These are phyloP conservation scores for Syrphus vitripennis DNA, from an alignment of 2,888 invertebrate genomes.

Conservation along the genomic window DNA sequence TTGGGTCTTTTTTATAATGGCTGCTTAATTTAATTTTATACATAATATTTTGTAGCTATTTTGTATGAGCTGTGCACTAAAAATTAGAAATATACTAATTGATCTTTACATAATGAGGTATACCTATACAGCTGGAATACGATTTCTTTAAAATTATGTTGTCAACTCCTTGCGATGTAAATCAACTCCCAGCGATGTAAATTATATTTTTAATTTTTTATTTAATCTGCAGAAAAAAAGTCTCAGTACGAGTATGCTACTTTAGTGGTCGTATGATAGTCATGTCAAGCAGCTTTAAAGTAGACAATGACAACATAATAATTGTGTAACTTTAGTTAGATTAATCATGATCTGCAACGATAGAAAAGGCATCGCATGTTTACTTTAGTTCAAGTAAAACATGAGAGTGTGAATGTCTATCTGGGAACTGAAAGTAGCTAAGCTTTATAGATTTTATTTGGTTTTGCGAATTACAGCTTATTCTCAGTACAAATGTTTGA, in stretches of 20 bases:
- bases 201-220: not conserved
- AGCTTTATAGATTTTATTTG: not conserved
- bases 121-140: no score
- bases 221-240: not conserved
- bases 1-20: no score
- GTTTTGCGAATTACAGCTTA: not conserved
- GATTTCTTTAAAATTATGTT: no score
- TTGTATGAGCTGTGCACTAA: no score
- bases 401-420: constrained; percentile 1
- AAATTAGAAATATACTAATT: no score
- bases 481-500: not conserved
- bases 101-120: no score
- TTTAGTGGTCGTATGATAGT: constrained; percentile 2
- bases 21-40: no score
- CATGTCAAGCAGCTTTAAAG: constrained; percentile 6
- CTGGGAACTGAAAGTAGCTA: not conserved
- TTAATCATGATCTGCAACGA: not conserved
- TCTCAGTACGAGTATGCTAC: not conserved
- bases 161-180: no score
- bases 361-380: constrained; percentile 10
- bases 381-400: constrained; percentile 12
- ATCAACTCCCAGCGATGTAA: no score
- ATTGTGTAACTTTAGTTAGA: not conserved
- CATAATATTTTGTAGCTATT: no score
- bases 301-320: not conserved